Evolutionary conservation across 1,140 invertebrate species (phyloP).

Genomic region (Diachasma alloeum): DNA sequence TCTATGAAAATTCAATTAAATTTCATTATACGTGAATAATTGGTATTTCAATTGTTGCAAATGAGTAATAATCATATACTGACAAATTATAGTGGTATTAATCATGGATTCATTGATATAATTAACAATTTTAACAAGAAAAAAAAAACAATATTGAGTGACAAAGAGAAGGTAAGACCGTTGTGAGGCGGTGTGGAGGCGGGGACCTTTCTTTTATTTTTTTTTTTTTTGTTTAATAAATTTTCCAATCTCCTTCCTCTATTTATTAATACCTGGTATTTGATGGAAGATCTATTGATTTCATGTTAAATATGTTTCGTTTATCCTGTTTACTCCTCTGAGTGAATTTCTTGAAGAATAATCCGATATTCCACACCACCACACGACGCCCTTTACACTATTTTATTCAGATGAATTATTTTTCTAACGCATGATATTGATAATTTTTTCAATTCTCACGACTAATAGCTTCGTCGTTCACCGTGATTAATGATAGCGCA

Average conservation of each 20-base stretch:
- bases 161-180: slow-evolving; percentile 37
- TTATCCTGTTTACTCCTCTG: not conserved
- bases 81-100: not conserved
- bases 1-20: too few species aligned
- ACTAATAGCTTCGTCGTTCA: too few species aligned
- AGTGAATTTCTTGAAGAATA: not conserved
- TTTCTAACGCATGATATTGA: slow-evolving; percentile 53
- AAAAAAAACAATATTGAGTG: slow-evolving; percentile 6
- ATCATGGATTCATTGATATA: not conserved
- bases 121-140: slow-evolving; percentile 6
- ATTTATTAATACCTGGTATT: not conserved
- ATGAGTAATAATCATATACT: too few species aligned
- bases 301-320: not conserved
- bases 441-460: not conserved
- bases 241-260: not conserved
- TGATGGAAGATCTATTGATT: not conserved
- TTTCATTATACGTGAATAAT: too few species aligned
- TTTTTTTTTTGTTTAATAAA: too few species aligned
- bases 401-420: slow-evolving; percentile 49
- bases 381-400: slow-evolving; percentile 47
- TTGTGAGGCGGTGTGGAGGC: slow-evolving; percentile 53
- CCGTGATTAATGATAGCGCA: not conserved
- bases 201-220: slow-evolving; percentile 48
- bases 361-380: slow-evolving; percentile 45
- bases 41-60: too few species aligned